Evolutionary conservation across 2,888 invertebrate species (phyloP).

Genomic region (Agriopis marginaria): DNA sequence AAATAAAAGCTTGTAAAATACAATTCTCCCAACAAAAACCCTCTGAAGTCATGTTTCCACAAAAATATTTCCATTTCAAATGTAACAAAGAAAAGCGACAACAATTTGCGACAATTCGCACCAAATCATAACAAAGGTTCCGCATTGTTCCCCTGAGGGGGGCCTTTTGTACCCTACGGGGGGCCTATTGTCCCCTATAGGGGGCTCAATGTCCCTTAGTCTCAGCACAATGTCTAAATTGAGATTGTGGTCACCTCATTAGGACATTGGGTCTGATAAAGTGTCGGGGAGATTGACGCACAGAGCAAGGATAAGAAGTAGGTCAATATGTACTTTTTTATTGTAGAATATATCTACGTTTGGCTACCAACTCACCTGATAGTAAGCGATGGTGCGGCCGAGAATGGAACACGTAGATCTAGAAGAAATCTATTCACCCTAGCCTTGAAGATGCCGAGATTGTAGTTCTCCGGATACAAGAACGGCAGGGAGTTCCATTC

Average conservation of each 20-base stretch:
- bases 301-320: not conserved
- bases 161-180: conserved; percentile 6
- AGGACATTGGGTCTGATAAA: conserved; percentile 25
- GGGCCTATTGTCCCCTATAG: conserved; percentile 4
- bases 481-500: too few species aligned
- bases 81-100: conserved; percentile 22
- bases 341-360: too few species aligned
- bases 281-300: not conserved
- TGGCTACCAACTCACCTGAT: too few species aligned
- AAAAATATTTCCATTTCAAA: conserved; percentile 18
- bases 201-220: not conserved
- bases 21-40: conserved; percentile 6
- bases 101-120: conserved; percentile 33
- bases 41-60: conserved; percentile 15
- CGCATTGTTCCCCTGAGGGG: conserved; percentile 1
- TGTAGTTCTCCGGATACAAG: too few species aligned
- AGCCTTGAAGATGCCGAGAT: too few species aligned
- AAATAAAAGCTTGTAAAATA: conserved; percentile 12
- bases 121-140: conserved; percentile 27
- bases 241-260: conserved; percentile 29
- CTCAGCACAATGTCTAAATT: conserved; percentile 18
- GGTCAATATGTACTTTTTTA: too few species aligned
- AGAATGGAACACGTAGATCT: too few species aligned
- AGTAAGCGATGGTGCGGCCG: too few species aligned
- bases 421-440: too few species aligned